Evolutionary conservation across 2,888 invertebrate species (phyloP), one percentile per base, ranked within the genome.

Genomic region (Macaria notata): DNA sequence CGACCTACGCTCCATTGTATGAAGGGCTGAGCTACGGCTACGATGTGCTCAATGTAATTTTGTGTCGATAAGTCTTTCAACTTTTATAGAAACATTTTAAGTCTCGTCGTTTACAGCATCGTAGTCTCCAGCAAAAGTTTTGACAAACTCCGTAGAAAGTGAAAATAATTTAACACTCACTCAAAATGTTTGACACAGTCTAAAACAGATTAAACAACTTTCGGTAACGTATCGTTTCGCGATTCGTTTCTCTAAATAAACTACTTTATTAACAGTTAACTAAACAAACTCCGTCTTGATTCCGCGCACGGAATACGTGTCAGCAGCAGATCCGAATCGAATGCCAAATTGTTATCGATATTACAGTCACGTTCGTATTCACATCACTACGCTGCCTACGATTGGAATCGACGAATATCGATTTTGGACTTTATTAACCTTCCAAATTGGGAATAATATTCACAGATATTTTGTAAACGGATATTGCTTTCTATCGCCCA

Each of bases 301-400:
- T 82, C 82, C 9, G 53, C 45, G 65, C 83, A 79, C 81, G 81
- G 66, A 76, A 78, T 78, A 66, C 74, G 70, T 80, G 83, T 76
- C 80, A 73, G 69, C 54, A 19, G 46, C 51, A 72, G 65, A 72
- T 70, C 64, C 67, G 74, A 71, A 70, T 57, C 64, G 68, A 74
- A 72, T 70, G 59, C 70, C 65, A 66, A 76, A 74, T 74, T 63
- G 64, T 62, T 70, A 78, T 83, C 83, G 81, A 84, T 75, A 82
- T 79, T 75, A 60, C 39, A 52, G 62, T 72, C 84, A 83, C 81
- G 83, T 81, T 68, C 33, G 33, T 36, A 36, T 36, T 36, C 70
- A 36, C 79, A 75, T 72, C 80, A 79, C 80, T 81, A 78, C 55
- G 54, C 63, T 63, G 64, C 73, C 73, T 72, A 75, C 71, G 66